Evolutionary conservation across 2,797 vertebrate species (phyloP), one percentile per base, ranked within the genome.

Genomic region (Pogoniulus pusillus): DNA sequence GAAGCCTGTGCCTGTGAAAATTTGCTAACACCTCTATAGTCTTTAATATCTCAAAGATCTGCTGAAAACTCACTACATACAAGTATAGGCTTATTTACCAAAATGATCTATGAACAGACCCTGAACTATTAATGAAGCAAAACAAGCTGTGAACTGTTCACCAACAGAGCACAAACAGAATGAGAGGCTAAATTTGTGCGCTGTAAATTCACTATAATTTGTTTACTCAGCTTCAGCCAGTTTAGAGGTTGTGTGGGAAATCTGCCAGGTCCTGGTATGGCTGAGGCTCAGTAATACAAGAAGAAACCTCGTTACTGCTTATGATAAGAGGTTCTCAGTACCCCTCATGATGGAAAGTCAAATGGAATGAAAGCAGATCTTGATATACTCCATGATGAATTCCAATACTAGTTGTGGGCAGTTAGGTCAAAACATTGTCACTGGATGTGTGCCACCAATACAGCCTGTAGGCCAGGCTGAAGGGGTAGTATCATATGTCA

Each of bases 81-180:
- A 55, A 79, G 30, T 59, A 55, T 3, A 45, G 58, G 60, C 64
- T 76, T 86, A 82, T 82, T 74, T 85, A 27, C 70, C 6, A 2
- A 69, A 90, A 87, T 51, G 32, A 37, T 69, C 91, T 91, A 34
- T 80, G 53, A 70, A 35, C 85, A 86, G 45, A 76, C 80, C 85
- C 84, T 93, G 59, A 95, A 93, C 85, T 90, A 92, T 94, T 82
- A 89, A 94, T 87, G 64, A 93, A 83, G 77, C n/a, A 91, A 91
- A 94, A 69, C 64, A 90, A 91, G 70, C 60, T 74, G 66, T 94
- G 90, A 93, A 88, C 77, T 83, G 73, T 75, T 91, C 84, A 55
- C 87, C 3, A 7, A 51, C 60, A 74, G 49, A 85, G 92, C 85
- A 83, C 82, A 74, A 82, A 69, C 63, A 91, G 75, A 94, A 88